phyloP scores from a whole-genome alignment of 2,797 vertebrate species.

The Lacerta viridis region DNA sequence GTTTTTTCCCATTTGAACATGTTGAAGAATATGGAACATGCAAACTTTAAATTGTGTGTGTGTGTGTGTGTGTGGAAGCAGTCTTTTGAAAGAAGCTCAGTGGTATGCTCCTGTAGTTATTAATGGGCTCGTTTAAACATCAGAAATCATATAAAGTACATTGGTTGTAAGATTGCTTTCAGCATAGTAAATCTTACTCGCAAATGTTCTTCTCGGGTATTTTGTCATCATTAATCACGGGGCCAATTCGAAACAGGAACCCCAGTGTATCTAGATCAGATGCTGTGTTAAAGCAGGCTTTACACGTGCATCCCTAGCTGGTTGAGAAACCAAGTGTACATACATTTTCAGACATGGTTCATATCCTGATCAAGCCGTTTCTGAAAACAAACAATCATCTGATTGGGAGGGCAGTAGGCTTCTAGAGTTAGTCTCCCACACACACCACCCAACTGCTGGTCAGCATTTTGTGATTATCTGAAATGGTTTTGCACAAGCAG shows the following conservation, averaged over 20 bases:
- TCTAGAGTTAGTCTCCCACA: background rate
- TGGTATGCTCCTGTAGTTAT: background rate
- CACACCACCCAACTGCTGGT: background rate
- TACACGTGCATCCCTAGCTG: slow-evolving; percentile 8
- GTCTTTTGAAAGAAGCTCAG: background rate
- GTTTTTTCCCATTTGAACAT: slow-evolving; percentile 41
- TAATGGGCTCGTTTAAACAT: slow-evolving; percentile 40
- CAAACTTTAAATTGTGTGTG: background rate
- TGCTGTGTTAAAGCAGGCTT: slow-evolving; percentile 31
- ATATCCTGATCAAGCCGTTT: background rate
- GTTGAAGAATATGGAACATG: slow-evolving; percentile 34
- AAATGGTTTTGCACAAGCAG: background rate
- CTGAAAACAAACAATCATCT: background rate
- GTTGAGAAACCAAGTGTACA: background rate
- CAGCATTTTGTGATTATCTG: background rate
- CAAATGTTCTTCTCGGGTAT: background rate
- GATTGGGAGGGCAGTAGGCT: background rate
- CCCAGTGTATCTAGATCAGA: background rate
- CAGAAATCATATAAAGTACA: slow-evolving; percentile 33
- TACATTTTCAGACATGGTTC: slow-evolving; percentile 11
- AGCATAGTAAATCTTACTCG: background rate
- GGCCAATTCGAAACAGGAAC: slow-evolving; percentile 43
- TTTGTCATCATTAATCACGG: slow-evolving; percentile 43
- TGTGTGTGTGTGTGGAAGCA: background rate
- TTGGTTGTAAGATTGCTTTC: slow-evolving; percentile 11